Evolutionary conservation across 2,797 vertebrate species (phyloP), one percentile per base, ranked within the genome.

Genomic region (Paedocypris micromegethes): DNA sequence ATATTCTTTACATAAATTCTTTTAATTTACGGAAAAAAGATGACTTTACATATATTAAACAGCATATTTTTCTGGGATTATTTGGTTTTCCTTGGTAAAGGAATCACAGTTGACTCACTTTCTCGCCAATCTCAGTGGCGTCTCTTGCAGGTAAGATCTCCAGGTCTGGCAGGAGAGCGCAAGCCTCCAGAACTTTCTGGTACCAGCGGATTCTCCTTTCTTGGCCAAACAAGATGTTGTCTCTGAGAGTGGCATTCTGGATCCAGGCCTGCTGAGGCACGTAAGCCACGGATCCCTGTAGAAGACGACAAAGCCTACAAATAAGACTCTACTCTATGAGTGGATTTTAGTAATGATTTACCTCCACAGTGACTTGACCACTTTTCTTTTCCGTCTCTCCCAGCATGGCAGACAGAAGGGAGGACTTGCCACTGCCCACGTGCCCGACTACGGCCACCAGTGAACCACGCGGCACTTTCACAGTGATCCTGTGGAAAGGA

Each of bases 181-280:
- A 94, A 64, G 90, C 88, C 38, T 85, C 80, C 68, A 89, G 78
- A 9, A 93, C 92, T 38, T 6, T 78, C 1, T 62, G 75, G 77
- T 91, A 91, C 91, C 87, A 90, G 0, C 9, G 67, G 9, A 79
- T 74, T 53, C 91, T 86, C 81, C 81, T 82, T 58, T 86, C 75
- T 53, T 76, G 81, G 50, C 88, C 85, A 75, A 94, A 93, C 3
- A 89, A 71, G 72, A 94, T 87, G 9, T 92, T 93, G 43, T 90
- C 88, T 77, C 83, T 82, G 75, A 93, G 83, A 0, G 90, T 90
- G 56, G 82, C 77, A 39, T 91, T 92, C 73, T 91, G 89, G 58
- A 93, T 87, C 92, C 92, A 94, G 2, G 91, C 87, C 80, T 90
- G 84, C 81, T 94, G 92, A 41, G 92, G 89, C 6, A 92, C 86